Conservation (phyloP, 1,140 invertebrate species). For the Andrena cerasifolii region DNA sequence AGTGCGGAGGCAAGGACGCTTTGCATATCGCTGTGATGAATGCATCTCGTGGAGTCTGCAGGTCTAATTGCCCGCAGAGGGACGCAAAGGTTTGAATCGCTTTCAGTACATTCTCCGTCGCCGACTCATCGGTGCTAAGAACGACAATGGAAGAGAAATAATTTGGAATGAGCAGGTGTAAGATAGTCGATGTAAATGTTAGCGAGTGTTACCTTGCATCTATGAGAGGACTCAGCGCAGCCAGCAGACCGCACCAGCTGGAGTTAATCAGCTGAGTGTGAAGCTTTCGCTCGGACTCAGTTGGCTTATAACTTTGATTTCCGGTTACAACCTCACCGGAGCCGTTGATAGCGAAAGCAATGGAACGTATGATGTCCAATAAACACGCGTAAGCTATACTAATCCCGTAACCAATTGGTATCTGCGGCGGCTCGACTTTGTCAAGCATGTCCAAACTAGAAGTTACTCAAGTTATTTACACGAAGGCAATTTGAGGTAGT, state of each 20-base stretch:
- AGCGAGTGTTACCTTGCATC: constrained; percentile 89
- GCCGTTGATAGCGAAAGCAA: constrained; percentile 87
- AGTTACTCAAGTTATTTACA: constrained; percentile 18
- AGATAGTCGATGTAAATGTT: neutral
- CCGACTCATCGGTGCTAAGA: constrained; percentile 93
- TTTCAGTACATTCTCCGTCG: constrained; percentile 94
- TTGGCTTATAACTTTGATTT: constrained; percentile 80
- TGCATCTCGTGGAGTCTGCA: constrained; percentile 92
- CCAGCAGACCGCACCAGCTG: constrained; percentile 96
- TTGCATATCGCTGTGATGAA: constrained; percentile 97
- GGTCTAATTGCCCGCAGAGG: constrained; percentile 88
- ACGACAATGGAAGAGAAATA: constrained; percentile 25
- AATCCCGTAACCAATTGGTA: constrained; percentile 97
- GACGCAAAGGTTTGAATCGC: constrained; percentile 94
- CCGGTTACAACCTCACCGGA: constrained; percentile 76
- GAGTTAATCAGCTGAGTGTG: constrained; percentile 94
- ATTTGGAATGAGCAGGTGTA: neutral
- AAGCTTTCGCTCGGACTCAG: constrained; percentile 83
- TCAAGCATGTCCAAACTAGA: constrained; percentile 96
- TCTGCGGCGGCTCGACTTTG: constrained; percentile 94
- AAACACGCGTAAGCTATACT: constrained; percentile 96
- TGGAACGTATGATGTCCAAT: constrained; percentile 93
- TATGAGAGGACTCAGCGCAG: constrained; percentile 94
- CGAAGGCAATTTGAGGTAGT: neutral
- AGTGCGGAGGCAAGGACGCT: constrained; percentile 96